Evolutionary conservation across 2,888 invertebrate genomes (phyloP), one percentile per base, ranked within the genome.

Genomic region (Aromia moschata): DNA sequence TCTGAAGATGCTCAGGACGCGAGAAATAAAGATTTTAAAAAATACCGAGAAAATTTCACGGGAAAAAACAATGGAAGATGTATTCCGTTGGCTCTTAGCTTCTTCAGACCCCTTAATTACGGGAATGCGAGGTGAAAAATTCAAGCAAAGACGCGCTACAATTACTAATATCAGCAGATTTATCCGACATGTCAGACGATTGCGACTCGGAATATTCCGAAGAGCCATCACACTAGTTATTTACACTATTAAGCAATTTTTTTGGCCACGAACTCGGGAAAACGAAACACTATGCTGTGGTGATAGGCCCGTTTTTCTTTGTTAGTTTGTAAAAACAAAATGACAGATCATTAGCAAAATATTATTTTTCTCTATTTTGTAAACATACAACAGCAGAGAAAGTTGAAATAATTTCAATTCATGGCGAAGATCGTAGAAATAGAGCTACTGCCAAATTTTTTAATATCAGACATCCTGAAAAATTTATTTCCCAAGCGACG

Each of bases 41-140:
- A 41, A 10, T 10, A 5, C 16, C 12, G 14, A 11, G 11, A 18
- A 41, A 41, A 18, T 41, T 41, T 41, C 41, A 5, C 33, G 33
- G n/a, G 33, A 33, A 10, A 33, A 33, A 33, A 33, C 33, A 33
- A 33, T 33, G 33, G 33, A 33, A 33, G 33, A 33, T 33, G 7
- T 25, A 25, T 33, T 33, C 33, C 33, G n/a, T n/a, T 33, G 7
- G 33, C n/a, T 33, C 3, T n/a, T 33, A 33, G 33, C 33, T n/a
- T 33, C 33, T 33, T 33, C 33, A 33, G 33, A 33, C 33, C 33
- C 33, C 11, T 5, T 33, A 33, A 33, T 33, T 33, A 4, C 38
- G 15, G 16, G 33, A 33, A 33, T n/a, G 33, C 33, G 33, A 33
- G n/a, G n/a, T n/a, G n/a, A 33, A 33, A 11, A 7, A 33, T 10